Conservation (phyloP, 2,888 invertebrate genomes). For the Thecocarcelia acutangulata region DNA sequence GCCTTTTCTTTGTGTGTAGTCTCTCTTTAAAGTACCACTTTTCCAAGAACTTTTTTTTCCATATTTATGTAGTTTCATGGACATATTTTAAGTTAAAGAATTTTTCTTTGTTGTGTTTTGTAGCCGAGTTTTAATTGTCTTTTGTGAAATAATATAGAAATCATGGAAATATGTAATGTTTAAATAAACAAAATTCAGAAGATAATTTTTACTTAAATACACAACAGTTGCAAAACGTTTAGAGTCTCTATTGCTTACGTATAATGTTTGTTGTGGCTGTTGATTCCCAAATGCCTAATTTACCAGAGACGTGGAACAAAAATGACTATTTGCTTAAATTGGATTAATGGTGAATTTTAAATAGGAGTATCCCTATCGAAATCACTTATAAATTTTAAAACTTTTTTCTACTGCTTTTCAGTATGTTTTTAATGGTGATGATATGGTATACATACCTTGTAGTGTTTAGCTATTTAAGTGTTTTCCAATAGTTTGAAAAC, state of each 20-base stretch:
- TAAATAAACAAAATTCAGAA: conserved; percentile 53
- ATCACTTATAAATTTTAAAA: no score
- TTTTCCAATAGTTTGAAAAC: no score
- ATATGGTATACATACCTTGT: no score
- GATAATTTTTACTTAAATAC: conserved; percentile 53
- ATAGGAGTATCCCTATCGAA: no score
- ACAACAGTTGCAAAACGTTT: conserved; percentile 22
- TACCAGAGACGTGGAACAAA: conserved; percentile 36
- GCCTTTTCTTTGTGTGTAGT: neutral
- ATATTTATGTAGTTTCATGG: conserved; percentile 9
- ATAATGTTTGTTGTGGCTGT: neutral
- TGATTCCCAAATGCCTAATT: conserved; percentile 53
- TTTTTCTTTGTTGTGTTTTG: neutral
- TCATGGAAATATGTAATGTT: conserved; percentile 54
- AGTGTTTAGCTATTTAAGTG: no score
- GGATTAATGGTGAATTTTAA: no score
- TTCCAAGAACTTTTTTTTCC: neutral
- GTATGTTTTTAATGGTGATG: no score
- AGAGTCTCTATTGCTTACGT: conserved; percentile 1
- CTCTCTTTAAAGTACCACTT: neutral
- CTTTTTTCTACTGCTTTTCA: no score
- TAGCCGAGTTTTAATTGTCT: conserved; percentile 18
- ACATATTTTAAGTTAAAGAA: conserved; percentile 15
- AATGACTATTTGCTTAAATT: neutral
- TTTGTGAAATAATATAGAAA: conserved; percentile 65